A percentile compares a stretch with the other conserved stretches of the same genome.
phyloP scores from a whole-genome alignment of 2,888 invertebrate species.

The Strigamia maritima region DNA sequence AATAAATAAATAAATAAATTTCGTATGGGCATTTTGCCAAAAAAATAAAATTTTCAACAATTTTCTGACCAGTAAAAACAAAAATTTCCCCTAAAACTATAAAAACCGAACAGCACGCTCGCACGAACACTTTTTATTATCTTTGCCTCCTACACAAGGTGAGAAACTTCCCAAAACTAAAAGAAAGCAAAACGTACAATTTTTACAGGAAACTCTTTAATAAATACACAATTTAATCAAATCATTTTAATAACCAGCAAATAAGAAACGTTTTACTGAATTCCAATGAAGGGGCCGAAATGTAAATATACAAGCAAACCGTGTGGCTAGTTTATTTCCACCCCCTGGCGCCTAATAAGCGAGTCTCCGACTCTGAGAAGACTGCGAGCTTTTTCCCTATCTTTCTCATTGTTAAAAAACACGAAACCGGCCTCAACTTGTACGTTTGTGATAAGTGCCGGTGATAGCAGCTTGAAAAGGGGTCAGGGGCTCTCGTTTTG shows the following conservation, averaged over 20 bases:
- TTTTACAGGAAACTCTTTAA: too few relatives aligned
- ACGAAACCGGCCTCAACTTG: not conserved
- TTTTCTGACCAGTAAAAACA: too few relatives aligned
- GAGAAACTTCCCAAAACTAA: too few relatives aligned
- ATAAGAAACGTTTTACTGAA: not conserved
- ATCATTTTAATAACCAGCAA: not conserved
- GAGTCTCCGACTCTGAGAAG: not conserved
- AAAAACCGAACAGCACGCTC: too few relatives aligned
- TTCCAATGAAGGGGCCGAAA: not conserved
- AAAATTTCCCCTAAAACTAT: too few relatives aligned
- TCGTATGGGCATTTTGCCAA: too few relatives aligned
- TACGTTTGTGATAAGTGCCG: not conserved
- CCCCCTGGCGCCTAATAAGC: slow-evolving; percentile 20
- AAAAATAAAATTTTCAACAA: too few relatives aligned
- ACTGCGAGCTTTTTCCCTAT: not conserved
- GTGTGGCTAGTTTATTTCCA: not conserved
- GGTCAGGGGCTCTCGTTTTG: slow-evolving; percentile 6
- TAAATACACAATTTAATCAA: not conserved
- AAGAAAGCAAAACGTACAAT: too few relatives aligned
- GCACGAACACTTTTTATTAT: too few relatives aligned
- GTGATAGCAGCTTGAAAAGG: not conserved
- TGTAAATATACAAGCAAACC: not conserved
- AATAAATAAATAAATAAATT: too few relatives aligned
- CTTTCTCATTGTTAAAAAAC: not conserved
- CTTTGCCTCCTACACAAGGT: too few relatives aligned